Conservation (phyloP, 2,113 vertebrate species). For the Sapajus apella region DNA sequence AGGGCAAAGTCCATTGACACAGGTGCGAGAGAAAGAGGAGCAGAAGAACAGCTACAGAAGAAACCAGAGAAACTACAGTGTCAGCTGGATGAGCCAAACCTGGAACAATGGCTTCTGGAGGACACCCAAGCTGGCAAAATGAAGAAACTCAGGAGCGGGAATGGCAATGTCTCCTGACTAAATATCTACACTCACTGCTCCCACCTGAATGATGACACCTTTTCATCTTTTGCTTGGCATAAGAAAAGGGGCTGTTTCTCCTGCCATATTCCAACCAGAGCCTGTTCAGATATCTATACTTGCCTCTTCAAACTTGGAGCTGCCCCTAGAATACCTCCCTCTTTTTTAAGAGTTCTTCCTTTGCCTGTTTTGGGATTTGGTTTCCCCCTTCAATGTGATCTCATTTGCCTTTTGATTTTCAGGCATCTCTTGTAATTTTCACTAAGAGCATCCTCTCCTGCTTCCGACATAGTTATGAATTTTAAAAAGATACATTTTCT, state of each 20-base stretch:
- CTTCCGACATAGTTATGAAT: not conserved
- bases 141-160: no score
- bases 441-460: not conserved
- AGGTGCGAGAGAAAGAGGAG: no score
- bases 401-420: not conserved
- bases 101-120: no score
- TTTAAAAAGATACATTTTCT: not conserved
- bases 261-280: not conserved
- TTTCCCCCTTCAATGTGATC: not conserved
- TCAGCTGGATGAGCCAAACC: no score
- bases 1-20: no score
- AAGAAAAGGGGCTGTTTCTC: not conserved
- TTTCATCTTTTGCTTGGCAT: not conserved
- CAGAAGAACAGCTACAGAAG: no score
- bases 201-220: not conserved
- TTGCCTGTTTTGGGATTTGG: not conserved
- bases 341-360: not conserved
- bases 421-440: not conserved
- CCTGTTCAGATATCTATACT: not conserved
- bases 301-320: not conserved
- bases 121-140: no score
- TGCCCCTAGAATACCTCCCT: not conserved
- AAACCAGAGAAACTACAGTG: no score
- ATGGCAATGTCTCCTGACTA: not conserved
- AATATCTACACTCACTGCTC: not conserved